Conservation (phyloP, 2,797 vertebrate genomes). For the Phalloptychus januarius region DNA sequence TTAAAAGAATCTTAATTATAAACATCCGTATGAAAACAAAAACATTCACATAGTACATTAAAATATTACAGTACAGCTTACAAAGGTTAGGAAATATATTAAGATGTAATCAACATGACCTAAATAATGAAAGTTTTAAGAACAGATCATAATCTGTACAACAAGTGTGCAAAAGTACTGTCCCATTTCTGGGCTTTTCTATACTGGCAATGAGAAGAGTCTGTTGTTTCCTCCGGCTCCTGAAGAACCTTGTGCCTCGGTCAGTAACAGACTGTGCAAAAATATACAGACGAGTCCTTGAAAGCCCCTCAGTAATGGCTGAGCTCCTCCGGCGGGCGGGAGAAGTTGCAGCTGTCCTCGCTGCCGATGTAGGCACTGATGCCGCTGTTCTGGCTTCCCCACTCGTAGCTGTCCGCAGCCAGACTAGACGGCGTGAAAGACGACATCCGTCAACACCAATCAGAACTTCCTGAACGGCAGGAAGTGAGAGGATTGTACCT, state of each 20-base stretch:
- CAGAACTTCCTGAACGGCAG: background rate
- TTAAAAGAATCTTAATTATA: conserved; percentile 55
- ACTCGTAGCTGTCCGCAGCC: conserved; percentile 88
- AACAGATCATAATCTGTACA: conserved; percentile 52
- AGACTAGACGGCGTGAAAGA: conserved; percentile 75
- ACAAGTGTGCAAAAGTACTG: conserved; percentile 65
- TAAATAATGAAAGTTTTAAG: conserved; percentile 51
- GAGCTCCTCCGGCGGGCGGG: conserved; percentile 79
- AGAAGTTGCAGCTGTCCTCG: conserved; percentile 75
- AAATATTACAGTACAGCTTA: conserved; percentile 61
- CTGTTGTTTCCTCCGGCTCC: conserved; percentile 37
- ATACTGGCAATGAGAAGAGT: conserved; percentile 53
- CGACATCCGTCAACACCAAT: background rate
- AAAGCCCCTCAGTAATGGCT: conserved; percentile 75
- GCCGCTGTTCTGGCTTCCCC: conserved; percentile 87
- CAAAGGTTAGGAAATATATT: conserved; percentile 72
- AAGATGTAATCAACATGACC: conserved; percentile 62
- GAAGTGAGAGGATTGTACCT: conserved; percentile 75
- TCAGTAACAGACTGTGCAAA: conserved; percentile 62
- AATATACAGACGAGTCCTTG: conserved; percentile 40
- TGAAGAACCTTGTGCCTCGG: conserved; percentile 41
- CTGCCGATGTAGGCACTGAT: conserved; percentile 85
- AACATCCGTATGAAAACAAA: conserved; percentile 64
- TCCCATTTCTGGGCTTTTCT: conserved; percentile 39
- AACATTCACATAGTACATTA: conserved; percentile 52